Base-by-base conservation (phyloP, 1,140 invertebrate species). In the Anoplolepis gracilipes region DNA sequence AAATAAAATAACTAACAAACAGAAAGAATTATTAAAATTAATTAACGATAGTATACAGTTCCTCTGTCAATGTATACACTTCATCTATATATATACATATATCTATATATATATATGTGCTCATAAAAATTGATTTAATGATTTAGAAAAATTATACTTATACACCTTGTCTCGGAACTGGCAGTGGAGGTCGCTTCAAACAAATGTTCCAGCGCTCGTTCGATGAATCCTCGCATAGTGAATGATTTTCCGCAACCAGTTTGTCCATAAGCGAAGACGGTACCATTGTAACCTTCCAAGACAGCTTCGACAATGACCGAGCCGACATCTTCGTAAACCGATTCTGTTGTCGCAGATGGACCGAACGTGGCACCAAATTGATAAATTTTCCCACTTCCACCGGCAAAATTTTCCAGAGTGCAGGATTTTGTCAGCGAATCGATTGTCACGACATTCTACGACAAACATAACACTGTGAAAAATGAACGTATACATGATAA, bases 181-280 rank as follows among this genome's bases (percentile, higher is more conserved):
- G 94, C 91, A 0, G 98, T 97, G 10, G 98, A 96, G 46, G 98
- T 98, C 0, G 98, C 97, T 93, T 99, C 98, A 95, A 99, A 99
- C 62, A 99, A 96, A 90, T 99, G 98, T 92, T 99, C 98, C 94
- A 99, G 97, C 3, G 98, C 96, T 78, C 98, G 96, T 11, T 98
- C 98, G 91, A 99, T 98, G 81, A 95, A 94, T 0, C 97, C 98
- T 90, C 97, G 97, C 98, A 98, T 98, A 11, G 97, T 98, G 88
- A 97, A 97, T 19, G 97, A 97, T 91, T 97, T 97, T 0, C 98
- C 97, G 91, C 97, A 98, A 1, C 98, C 98, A 0, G 98, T 98
- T 94, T 98, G 98, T 0, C 98, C 98, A 91, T 98, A 98, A 0
- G 98, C 98, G 92, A 98, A 98, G 19, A 98, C 97, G 0, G 98